These are phyloP conservation scores for Strongylocentrotus purpuratus DNA, from an alignment of 35 echinoderm and acorn worm species.

Conservation along the genomic window DNA sequence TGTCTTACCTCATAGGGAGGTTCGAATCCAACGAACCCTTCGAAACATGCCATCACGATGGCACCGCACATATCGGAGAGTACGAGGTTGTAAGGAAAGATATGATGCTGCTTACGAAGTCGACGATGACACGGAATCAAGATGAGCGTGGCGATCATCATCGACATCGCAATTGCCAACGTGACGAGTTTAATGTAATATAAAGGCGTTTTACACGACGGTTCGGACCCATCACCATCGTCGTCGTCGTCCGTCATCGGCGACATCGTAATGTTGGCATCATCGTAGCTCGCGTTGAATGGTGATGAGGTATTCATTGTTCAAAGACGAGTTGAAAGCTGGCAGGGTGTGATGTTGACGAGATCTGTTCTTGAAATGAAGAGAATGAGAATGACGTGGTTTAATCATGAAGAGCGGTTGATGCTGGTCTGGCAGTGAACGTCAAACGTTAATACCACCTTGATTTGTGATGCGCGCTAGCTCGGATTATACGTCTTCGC, in stretches of 20 bases:
- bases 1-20: background rate
- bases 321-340: background rate
- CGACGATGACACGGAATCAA: constrained; percentile 1
- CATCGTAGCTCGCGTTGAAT: background rate
- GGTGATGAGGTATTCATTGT: background rate
- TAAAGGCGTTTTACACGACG: background rate
- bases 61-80: background rate
- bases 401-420: background rate
- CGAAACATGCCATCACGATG: background rate
- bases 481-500: background rate
- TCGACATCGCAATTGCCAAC: background rate
- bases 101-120: background rate
- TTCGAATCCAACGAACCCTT: background rate
- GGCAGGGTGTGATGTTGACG: background rate
- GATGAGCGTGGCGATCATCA: background rate
- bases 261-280: background rate
- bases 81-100: background rate
- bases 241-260: background rate
- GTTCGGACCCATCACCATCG: background rate
- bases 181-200: background rate
- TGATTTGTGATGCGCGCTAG: background rate
- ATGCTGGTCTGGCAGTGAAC: background rate
- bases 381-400: background rate
- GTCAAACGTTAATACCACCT: background rate
- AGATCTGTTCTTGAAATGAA: background rate